Base-by-base conservation (phyloP, 2,888 invertebrate species). In the Sthenelais limicola region DNA sequence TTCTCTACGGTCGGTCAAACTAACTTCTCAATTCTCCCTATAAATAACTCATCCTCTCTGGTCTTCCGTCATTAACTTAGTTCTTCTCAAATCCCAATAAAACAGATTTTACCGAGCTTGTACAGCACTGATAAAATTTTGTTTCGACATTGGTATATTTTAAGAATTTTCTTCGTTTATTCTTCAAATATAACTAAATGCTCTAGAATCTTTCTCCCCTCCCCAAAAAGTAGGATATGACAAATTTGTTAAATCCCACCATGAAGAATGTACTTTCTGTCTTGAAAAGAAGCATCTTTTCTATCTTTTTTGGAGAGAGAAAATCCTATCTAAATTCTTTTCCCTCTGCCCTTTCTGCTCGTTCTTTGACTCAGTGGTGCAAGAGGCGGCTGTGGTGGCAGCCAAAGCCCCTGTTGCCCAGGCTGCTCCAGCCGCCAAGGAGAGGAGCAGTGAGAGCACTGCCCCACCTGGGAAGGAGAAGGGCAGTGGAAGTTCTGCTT, bases 341-440 rank as follows among this genome's bases (percentile, higher is more conserved):
- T 12, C 43, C 43, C 43, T 43, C 58, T 58, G 58, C 5, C 7
- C 3, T 58, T 33, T 7, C 58, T 32, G 43, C 43, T 43, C 12
- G 9, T 18, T 43, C 12, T 43, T 43, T 5, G 7, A 28, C 12
- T 28, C 9, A n/a, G 21, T 51, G 18, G n/a, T 51, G 51, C 21
- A 5, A 58, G 58, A 32, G 35, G 58, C 35, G 33, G 35, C 54
- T 28, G 30, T 58, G 7, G 58, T 58, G 21, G 12, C 58, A 7
- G 58, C 58, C 18, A 21, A n/a, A 33, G 33, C 58, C 18, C 35
- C 21, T 3, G 5, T 24, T 3, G 62, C 18, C 7, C 24, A 21
- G 1, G 38, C 38, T 2, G 38, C 62, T 24, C 12, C 62, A 12
- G 38, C 35, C 3, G 33, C 51, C 9, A 5, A 54, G 54, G 54